Percentiles rank a stretch among this genome's conserved stretches.
These are phyloP conservation scores for Lasioglossum marginatum DNA, from an alignment of 2,888 invertebrate genomes.

Conservation along the genomic window DNA sequence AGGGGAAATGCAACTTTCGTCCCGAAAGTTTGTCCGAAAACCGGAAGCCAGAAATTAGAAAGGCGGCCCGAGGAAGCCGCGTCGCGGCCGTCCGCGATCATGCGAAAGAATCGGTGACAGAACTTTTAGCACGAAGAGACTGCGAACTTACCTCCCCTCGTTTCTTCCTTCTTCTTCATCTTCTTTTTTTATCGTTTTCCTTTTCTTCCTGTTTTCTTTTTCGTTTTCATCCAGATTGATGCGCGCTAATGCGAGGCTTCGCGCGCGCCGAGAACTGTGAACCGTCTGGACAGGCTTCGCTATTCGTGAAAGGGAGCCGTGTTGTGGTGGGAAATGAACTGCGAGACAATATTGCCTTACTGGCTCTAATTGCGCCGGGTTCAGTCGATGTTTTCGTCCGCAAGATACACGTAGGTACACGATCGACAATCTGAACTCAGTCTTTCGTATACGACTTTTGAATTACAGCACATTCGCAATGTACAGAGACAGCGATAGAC, in stretches of 20 bases:
- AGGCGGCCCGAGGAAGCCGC: neutral
- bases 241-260: conserved; percentile 10
- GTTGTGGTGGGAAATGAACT: neutral
- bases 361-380: neutral
- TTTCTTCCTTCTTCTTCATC: neutral
- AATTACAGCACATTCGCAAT: no score
- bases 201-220: neutral
- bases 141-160: neutral
- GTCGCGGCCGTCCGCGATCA: conserved; percentile 28
- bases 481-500: no score
- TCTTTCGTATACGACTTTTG: neutral
- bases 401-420: neutral
- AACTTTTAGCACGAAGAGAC: conserved; percentile 11
- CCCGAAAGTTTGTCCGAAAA: conserved; percentile 57
- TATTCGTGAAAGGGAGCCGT: neutral
- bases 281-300: neutral
- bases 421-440: neutral
- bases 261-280: neutral
- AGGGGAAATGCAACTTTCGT: conserved; percentile 55
- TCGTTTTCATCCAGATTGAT: neutral
- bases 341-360: neutral
- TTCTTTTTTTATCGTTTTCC: neutral
- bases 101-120: conserved; percentile 33
- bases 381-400: neutral
- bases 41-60: conserved; percentile 68